These are phyloP conservation scores for Pangasianodon gigas DNA, from an alignment of 2,113 vertebrate species.

Conservation along the genomic window DNA sequence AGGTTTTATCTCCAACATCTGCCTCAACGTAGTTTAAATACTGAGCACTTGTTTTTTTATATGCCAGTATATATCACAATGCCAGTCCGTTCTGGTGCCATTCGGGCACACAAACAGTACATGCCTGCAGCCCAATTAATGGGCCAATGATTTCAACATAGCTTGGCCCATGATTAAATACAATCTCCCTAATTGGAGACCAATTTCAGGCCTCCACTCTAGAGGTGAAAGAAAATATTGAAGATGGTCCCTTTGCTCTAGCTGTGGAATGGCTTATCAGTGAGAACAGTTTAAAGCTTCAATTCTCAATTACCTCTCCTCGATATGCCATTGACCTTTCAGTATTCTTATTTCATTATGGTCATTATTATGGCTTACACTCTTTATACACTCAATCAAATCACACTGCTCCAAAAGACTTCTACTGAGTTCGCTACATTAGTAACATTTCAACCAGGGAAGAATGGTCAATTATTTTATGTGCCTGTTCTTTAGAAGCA, in stretches of 20 bases:
- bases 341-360: constrained; percentile 50
- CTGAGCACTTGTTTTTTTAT: background rate
- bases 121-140: constrained; percentile 29
- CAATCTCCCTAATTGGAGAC: constrained; percentile 35
- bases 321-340: constrained; percentile 51
- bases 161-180: constrained; percentile 29
- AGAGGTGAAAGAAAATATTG: constrained; percentile 16
- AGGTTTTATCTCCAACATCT: background rate
- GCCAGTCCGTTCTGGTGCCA: constrained; percentile 12
- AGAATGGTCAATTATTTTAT: background rate
- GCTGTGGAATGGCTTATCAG: constrained; percentile 37
- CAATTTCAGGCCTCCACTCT: constrained; percentile 14
- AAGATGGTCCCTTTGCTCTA: constrained; percentile 25
- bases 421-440: background rate
- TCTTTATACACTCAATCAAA: constrained; percentile 14
- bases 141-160: constrained; percentile 9
- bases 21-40: background rate
- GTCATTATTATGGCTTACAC: constrained; percentile 40
- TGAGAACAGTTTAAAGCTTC: constrained; percentile 31
- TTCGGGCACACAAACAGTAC: constrained; percentile 6
- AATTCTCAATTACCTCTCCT: constrained; percentile 46
- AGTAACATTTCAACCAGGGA: background rate
- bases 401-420: background rate
- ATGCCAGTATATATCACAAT: constrained; percentile 2
- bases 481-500: background rate